These are phyloP conservation scores for Protomyctophum bolini DNA, from an alignment of 2,113 vertebrate genomes.

Conservation along the genomic window DNA sequence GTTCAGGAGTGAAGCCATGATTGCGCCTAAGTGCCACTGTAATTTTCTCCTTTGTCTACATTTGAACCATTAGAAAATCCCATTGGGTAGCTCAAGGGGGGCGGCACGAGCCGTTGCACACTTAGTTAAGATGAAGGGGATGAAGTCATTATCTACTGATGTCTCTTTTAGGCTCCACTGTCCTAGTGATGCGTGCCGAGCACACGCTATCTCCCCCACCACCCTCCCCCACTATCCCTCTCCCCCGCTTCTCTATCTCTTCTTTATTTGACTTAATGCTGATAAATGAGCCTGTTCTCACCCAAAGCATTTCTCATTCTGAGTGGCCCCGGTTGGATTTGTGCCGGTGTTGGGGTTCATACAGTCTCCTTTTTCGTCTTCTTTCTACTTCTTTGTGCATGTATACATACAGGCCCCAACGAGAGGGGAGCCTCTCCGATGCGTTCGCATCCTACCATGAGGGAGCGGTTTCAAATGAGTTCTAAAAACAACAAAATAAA, in stretches of 20 bases:
- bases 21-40: neutral
- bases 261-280: conserved; percentile 68
- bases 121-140: conserved; percentile 3
- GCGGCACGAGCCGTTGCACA: neutral
- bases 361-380: conserved; percentile 10
- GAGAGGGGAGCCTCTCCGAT: conserved; percentile 10
- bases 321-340: conserved; percentile 38
- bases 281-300: conserved; percentile 65
- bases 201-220: conserved; percentile 17
- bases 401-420: conserved; percentile 25
- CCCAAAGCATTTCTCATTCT: conserved; percentile 49
- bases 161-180: conserved; percentile 55
- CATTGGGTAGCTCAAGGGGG: neutral
- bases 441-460: neutral
- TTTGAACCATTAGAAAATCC: conserved; percentile 11
- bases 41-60: neutral
- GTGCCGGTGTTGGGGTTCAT: conserved; percentile 29
- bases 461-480: neutral
- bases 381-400: conserved; percentile 27
- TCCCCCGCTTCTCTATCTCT: conserved; percentile 41
- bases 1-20: neutral
- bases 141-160: conserved; percentile 51
- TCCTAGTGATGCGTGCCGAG: conserved; percentile 33
- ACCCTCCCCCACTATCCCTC: conserved; percentile 1
- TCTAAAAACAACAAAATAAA: neutral